Conservation (phyloP, 2,888 invertebrate species). For the Pristionchus entomophagus region DNA sequence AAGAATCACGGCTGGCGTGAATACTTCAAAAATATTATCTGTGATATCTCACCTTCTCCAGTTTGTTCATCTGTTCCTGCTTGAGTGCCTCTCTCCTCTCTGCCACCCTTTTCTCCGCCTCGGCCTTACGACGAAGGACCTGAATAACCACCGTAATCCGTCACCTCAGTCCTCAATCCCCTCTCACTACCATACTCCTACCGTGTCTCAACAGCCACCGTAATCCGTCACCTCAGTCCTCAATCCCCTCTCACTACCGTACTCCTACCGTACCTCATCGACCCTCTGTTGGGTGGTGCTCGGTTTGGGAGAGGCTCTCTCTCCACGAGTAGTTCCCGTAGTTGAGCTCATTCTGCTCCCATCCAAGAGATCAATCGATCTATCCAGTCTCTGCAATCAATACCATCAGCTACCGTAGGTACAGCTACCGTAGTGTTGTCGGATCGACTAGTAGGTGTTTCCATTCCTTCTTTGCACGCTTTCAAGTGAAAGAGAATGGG, state of each 20-base stretch:
- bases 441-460: too few species aligned
- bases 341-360: conserved; percentile 29
- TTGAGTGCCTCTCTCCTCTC: conserved; percentile 52
- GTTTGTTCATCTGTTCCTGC: conserved; percentile 49
- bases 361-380: conserved; percentile 26
- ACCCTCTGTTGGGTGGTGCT: conserved; percentile 38
- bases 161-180: not conserved
- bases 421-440: not conserved
- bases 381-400: not conserved
- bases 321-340: not conserved
- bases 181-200: not conserved
- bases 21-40: too few species aligned
- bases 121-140: conserved; percentile 61
- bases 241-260: not conserved
- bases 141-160: conserved; percentile 20
- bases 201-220: not conserved
- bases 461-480: too few species aligned
- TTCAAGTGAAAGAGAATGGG: too few species aligned
- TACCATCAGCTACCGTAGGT: not conserved
- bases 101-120: conserved; percentile 60
- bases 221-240: not conserved
- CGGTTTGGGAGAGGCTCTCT: conserved; percentile 19
- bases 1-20: too few species aligned
- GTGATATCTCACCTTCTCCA: conserved; percentile 45
- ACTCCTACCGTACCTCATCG: conserved; percentile 37